phyloP scores from a whole-genome alignment of 2,888 invertebrate species.

The Acrocera orbiculus region DNA sequence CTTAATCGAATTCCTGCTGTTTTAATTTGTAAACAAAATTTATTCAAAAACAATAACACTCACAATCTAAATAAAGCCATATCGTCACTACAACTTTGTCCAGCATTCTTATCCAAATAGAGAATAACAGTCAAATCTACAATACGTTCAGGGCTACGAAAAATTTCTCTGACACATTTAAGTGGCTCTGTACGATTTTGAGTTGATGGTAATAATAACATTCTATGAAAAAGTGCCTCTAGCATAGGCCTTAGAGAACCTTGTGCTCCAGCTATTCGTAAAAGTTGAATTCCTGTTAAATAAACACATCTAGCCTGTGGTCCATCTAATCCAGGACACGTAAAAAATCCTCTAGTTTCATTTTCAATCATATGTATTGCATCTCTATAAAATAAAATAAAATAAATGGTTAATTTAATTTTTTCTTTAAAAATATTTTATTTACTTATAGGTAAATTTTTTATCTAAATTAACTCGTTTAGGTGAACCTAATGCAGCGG shows the following conservation, averaged over 20 bases:
- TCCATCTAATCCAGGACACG: conserved; percentile 44
- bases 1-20: not conserved
- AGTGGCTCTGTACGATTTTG: conserved; percentile 71
- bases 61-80: conserved; percentile 69
- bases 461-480: conserved; percentile 49
- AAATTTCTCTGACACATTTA: conserved; percentile 62
- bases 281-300: conserved; percentile 68
- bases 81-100: conserved; percentile 50
- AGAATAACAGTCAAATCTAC: conserved; percentile 46
- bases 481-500: conserved; percentile 76
- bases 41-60: too few species aligned
- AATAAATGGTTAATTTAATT: not conserved
- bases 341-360: conserved; percentile 31
- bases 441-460: conserved; percentile 51
- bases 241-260: conserved; percentile 76
- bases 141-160: conserved; percentile 50
- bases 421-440: conserved; percentile 6
- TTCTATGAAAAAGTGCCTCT: conserved; percentile 83
- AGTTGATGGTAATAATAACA: conserved; percentile 75
- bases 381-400: conserved; percentile 18
- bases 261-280: conserved; percentile 73
- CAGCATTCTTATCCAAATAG: conserved; percentile 46
- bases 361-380: conserved; percentile 31
- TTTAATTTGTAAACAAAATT: not conserved
- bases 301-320: conserved; percentile 82